Conservation (phyloP, 1,140 invertebrate species). For the Trypoxylus dichotomus region DNA sequence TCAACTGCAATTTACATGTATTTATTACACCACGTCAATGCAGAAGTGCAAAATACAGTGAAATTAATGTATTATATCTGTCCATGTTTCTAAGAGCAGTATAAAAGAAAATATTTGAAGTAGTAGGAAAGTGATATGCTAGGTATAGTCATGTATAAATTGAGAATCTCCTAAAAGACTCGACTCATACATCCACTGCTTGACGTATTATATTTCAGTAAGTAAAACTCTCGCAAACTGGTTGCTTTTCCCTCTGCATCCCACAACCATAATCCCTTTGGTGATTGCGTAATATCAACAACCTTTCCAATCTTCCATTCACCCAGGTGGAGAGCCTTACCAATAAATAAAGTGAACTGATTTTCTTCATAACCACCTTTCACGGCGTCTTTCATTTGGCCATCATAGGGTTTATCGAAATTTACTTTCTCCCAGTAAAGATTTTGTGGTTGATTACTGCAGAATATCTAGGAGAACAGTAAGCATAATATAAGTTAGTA, state of each 20-base stretch:
- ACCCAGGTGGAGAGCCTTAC: neutral
- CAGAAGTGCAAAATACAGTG: no score
- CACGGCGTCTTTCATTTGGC: neutral
- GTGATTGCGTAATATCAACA: neutral
- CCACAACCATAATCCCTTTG: neutral
- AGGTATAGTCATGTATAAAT: no score
- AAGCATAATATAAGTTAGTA: neutral
- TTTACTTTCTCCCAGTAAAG: neutral
- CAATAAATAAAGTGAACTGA: neutral
- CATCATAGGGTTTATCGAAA: neutral
- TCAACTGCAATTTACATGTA: no score
- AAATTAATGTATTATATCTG: no score
- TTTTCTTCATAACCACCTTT: neutral
- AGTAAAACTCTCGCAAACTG: neutral
- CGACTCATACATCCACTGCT: no score
- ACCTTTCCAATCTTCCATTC: neutral
- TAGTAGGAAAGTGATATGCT: no score
- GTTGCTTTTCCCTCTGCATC: neutral
- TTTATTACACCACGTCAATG: no score
- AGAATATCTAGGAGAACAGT: neutral
- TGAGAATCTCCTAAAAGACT: no score
- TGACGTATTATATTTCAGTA: neutral
- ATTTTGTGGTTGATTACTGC: neutral
- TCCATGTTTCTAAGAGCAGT: no score
- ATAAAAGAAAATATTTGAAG: no score